These are phyloP conservation scores for Physella acuta DNA, from an alignment of 1,140 invertebrate species.

Conservation along the genomic window DNA sequence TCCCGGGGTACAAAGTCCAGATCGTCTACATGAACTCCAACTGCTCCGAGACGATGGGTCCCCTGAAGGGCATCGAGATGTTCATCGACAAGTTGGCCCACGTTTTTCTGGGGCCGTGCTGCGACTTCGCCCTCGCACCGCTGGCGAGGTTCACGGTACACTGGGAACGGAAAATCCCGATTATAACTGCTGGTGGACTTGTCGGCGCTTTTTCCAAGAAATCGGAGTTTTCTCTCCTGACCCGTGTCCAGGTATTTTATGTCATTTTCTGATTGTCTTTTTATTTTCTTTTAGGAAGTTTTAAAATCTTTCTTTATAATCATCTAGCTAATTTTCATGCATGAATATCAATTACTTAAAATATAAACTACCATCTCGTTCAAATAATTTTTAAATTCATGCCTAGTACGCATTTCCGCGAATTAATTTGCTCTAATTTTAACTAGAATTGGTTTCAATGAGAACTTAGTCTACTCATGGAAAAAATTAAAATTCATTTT, in stretches of 20 bases:
- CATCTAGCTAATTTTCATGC: no score
- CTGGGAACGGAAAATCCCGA: conserved; percentile 76
- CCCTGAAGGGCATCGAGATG: conserved; percentile 49
- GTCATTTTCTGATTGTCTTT: no score
- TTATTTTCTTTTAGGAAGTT: no score
- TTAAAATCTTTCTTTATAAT: no score
- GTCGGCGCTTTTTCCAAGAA: conserved; percentile 72
- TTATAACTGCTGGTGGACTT: conserved; percentile 82
- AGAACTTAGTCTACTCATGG: no score
- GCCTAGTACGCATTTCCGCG: no score
- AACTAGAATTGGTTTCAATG: no score
- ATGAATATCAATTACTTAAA: no score
- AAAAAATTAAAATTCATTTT: no score
- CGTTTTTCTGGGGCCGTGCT: conserved; percentile 87
- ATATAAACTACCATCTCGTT: no score
- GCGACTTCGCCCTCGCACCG: conserved; percentile 88
- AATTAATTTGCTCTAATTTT: no score
- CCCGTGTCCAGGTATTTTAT: conserved; percentile 36
- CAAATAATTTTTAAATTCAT: no score
- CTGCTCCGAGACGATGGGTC: conserved; percentile 48
- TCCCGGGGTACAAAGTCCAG: conserved; percentile 32
- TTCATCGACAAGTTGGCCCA: conserved; percentile 61
- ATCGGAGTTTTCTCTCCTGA: conserved; percentile 41
- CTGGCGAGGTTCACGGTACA: conserved; percentile 81
- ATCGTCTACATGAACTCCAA: conserved; percentile 40